These are phyloP conservation scores for Agrilus planipennis DNA, from an alignment of 1,140 invertebrate genomes.

Conservation along the genomic window DNA sequence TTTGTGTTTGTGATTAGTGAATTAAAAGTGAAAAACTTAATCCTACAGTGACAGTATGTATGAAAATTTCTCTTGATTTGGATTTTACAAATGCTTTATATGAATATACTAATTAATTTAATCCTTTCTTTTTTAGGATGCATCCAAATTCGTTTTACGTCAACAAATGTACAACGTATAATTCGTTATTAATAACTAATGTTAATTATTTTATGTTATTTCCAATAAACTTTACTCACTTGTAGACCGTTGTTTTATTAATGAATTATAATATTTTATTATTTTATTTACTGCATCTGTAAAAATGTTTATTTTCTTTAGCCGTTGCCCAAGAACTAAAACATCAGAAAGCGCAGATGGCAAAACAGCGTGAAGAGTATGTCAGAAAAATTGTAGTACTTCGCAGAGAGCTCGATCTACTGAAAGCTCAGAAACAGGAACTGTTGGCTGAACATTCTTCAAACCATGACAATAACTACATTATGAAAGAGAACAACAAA, in stretches of 20 bases:
- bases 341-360: conserved; percentile 63
- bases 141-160: neutral
- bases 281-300: neutral
- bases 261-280: neutral
- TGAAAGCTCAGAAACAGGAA: conserved; percentile 62
- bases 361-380: conserved; percentile 66
- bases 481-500: conserved; percentile 65
- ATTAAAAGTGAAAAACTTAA: too few relatives aligned
- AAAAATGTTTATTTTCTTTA: conserved; percentile 25
- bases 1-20: too few relatives aligned
- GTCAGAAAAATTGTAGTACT: conserved; percentile 55
- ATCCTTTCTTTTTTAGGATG: too few relatives aligned
- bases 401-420: conserved; percentile 60
- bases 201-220: neutral
- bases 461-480: conserved; percentile 44
- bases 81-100: too few relatives aligned
- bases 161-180: neutral
- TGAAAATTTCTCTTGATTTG: too few relatives aligned
- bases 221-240: neutral
- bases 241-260: neutral
- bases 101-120: too few relatives aligned
- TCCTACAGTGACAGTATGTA: too few relatives aligned
- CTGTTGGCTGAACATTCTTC: conserved; percentile 46
- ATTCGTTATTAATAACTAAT: neutral
- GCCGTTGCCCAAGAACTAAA: conserved; percentile 68